Evolutionary conservation across 2,113 vertebrate species (phyloP), one percentile per base, ranked within the genome.

Genomic region (Amphilophus citrinellus): DNA sequence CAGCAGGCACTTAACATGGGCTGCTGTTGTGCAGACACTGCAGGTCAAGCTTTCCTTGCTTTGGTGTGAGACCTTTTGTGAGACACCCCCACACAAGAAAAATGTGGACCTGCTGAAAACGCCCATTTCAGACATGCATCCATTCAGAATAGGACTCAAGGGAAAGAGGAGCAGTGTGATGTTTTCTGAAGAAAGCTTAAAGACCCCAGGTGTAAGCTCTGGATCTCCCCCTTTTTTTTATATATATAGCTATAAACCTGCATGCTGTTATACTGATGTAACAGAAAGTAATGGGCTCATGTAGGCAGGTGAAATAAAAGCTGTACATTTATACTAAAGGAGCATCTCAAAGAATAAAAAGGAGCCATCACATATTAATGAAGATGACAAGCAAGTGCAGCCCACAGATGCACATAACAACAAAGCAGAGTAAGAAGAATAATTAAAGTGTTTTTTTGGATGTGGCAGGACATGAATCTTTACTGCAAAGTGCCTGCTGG

Each of bases 261-360:
- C 68, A 53, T 15, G 2, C 20, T 66, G 39, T 53, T 90, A 66
- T 58, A 62, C 80, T 94, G 88, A 90, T 92, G 78, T 62, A 87
- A 88, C 68, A 17, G 10, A 79, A 65, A 79, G 79, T 62, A 85
- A 88, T n/a, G 57, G 10, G 35, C 66, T 79, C 44, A 14, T 9
- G 50, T 84, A 37, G 60, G 82, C 66, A 83, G 79, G 79, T 84
- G 65, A 87, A 88, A 88, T 82, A 61, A 82, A 89, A 85, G 76
- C 62, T 1, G 7, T 35, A 24, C 6, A 20, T 88, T 73, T 66
- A 20, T 81, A 24, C 11, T 27, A 56, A 61, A 77, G 27, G 78
- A 77, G 27, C 14, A 47, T 82, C 85, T 80, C 30, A 53, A 83
- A 20, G 56, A 80, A 56, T 77, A 37, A 71, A n/a, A 89, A 83